These are phyloP conservation scores for Ptychadena robeensis DNA, from an alignment of 2,797 vertebrate species.

Conservation along the genomic window DNA sequence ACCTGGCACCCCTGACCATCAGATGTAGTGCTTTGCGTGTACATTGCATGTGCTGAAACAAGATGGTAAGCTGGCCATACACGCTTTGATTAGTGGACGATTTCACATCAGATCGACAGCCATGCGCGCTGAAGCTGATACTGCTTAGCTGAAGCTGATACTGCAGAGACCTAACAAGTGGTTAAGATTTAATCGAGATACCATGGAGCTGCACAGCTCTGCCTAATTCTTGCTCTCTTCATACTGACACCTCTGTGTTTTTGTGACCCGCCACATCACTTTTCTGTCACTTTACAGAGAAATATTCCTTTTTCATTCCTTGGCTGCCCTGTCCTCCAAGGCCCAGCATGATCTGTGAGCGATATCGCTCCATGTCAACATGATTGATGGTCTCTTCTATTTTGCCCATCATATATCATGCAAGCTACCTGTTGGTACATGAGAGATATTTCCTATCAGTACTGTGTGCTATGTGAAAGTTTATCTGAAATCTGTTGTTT, in stretches of 20 bases:
- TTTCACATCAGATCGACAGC: no score
- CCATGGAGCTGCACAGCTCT: background rate
- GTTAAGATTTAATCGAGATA: background rate
- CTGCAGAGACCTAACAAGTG: no score
- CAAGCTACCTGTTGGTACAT: background rate
- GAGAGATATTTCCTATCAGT: background rate
- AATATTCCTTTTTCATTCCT: background rate
- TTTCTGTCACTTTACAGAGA: background rate
- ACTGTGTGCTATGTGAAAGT: background rate
- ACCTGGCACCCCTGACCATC: conserved; percentile 23
- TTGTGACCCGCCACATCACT: no score
- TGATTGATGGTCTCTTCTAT: background rate
- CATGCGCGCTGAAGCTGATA: no score
- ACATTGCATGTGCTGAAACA: no score
- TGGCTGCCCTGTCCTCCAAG: background rate
- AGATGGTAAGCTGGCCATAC: no score
- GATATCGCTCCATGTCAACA: background rate
- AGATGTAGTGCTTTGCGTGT: conserved; percentile 4
- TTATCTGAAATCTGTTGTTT: background rate
- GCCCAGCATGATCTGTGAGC: background rate
- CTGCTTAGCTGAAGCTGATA: no score
- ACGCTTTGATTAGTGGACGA: no score
- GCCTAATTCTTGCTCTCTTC: conserved; percentile 3
- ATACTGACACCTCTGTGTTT: background rate
- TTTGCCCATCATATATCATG: background rate